Conservation (phyloP, 92 coral and sea anemone genomes). For the Phenganax stokvisi region DNA sequence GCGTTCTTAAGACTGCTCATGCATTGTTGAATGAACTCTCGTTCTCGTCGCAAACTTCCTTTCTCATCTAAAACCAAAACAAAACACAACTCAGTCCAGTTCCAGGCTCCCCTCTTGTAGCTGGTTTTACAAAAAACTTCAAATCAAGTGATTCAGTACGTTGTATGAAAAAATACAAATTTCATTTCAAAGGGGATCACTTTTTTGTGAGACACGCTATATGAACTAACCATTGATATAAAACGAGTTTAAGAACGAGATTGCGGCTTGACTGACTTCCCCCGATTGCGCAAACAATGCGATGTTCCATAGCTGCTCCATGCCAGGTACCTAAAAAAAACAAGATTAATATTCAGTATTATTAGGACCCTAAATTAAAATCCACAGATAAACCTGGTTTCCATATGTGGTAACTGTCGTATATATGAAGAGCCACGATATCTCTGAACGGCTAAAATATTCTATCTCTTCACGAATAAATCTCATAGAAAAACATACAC, state of each 20-base stretch:
- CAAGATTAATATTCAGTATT: not conserved
- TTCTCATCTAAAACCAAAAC: slow-evolving; percentile 62
- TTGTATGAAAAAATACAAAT: too few species aligned
- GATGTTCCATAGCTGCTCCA: slow-evolving; percentile 90
- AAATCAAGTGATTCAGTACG: too few species aligned
- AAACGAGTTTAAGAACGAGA: slow-evolving; percentile 77
- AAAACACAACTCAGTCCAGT: not conserved
- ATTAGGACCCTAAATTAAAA: too few species aligned
- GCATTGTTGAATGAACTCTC: slow-evolving; percentile 79
- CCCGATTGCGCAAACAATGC: slow-evolving; percentile 73
- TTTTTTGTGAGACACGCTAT: not conserved
- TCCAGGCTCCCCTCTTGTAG: too few species aligned
- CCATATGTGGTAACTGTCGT: too few species aligned
- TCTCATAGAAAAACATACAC: too few species aligned
- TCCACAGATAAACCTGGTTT: too few species aligned
- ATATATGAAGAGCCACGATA: too few species aligned
- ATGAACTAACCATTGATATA: slow-evolving; percentile 82
- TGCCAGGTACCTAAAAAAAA: slow-evolving; percentile 59
- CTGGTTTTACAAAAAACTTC: too few species aligned
- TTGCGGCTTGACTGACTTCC: slow-evolving; percentile 95
- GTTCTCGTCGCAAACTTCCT: slow-evolving; percentile 77
- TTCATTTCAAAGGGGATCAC: too few species aligned
- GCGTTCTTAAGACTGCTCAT: slow-evolving; percentile 81
- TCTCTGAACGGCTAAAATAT: too few species aligned
- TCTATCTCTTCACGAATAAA: too few species aligned